Conservation (phyloP, 2,888 invertebrate species). For the Pyralis farinalis region DNA sequence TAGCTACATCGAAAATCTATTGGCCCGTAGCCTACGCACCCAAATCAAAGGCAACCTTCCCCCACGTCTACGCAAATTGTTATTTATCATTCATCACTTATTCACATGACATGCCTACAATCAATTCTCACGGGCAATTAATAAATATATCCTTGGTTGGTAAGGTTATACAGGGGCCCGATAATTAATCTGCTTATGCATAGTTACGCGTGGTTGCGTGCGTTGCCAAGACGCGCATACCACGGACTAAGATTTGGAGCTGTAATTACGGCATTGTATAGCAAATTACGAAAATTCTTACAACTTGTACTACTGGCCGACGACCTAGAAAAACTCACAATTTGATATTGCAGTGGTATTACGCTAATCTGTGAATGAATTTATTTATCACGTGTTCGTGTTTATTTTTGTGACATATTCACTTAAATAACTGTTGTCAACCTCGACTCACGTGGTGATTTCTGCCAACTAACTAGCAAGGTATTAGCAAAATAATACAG, state of each 20-base stretch:
- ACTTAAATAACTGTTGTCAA: too few species aligned
- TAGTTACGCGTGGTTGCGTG: conserved; percentile 56
- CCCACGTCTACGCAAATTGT: too few species aligned
- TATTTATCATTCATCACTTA: background rate
- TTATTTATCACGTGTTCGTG: conserved; percentile 11
- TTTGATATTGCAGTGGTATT: conserved; percentile 30
- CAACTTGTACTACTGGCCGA: conserved; percentile 32
- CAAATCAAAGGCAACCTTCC: too few species aligned
- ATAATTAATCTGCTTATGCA: conserved; percentile 52
- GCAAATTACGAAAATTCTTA: conserved; percentile 49
- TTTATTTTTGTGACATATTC: too few species aligned
- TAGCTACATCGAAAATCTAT: too few species aligned
- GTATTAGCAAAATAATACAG: too few species aligned
- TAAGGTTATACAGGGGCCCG: conserved; percentile 44
- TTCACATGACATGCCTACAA: background rate
- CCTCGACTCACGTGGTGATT: too few species aligned
- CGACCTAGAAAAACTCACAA: conserved; percentile 51
- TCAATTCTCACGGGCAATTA: conserved; percentile 30
- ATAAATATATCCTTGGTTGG: conserved; percentile 52
- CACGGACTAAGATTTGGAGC: conserved; percentile 40
- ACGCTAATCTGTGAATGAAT: conserved; percentile 19
- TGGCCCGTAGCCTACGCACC: too few species aligned
- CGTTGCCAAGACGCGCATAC: conserved; percentile 32
- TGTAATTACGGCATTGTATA: conserved; percentile 56
- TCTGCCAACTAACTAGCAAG: too few species aligned